phyloP scores from a whole-genome alignment of 2,113 vertebrate genomes.

The Eira barbara region DNA sequence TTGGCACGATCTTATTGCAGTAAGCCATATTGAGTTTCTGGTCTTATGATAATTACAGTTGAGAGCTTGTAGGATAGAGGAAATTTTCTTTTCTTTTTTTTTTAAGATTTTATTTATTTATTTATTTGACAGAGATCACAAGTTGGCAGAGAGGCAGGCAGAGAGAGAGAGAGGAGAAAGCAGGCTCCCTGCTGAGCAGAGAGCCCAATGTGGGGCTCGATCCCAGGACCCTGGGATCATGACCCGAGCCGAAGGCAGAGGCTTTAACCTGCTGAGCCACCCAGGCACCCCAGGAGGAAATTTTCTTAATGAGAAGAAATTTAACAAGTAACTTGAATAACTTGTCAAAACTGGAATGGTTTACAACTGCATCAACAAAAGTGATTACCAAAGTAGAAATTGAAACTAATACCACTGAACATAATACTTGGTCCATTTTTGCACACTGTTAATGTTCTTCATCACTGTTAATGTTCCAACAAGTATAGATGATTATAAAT shows the following conservation, averaged over 20 bases:
- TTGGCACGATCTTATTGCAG: background rate
- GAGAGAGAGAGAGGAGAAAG: too few species aligned
- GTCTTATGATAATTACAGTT: background rate
- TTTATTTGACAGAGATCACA: too few species aligned
- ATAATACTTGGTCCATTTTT: background rate
- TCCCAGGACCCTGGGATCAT: too few species aligned
- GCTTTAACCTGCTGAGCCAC: too few species aligned
- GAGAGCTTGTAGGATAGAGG: background rate
- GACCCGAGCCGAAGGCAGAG: too few species aligned
- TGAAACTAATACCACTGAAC: background rate
- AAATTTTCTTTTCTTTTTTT: background rate
- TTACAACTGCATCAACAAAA: background rate
- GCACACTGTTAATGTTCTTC: background rate
- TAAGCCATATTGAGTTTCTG: background rate
- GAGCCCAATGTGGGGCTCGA: too few species aligned
- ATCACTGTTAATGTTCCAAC: background rate
- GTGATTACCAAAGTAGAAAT: background rate
- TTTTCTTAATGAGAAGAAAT: slow-evolving; percentile 12
- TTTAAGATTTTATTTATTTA: too few species aligned
- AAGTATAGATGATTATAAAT: background rate
- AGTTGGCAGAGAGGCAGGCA: too few species aligned
- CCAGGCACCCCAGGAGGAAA: background rate
- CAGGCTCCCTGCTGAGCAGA: too few species aligned
- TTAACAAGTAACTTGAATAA: background rate
- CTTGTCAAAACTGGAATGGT: background rate